Evolutionary conservation across 2,888 invertebrate species (phyloP), one percentile per base, ranked within the genome.

Genomic region (Hydriomena furcata): DNA sequence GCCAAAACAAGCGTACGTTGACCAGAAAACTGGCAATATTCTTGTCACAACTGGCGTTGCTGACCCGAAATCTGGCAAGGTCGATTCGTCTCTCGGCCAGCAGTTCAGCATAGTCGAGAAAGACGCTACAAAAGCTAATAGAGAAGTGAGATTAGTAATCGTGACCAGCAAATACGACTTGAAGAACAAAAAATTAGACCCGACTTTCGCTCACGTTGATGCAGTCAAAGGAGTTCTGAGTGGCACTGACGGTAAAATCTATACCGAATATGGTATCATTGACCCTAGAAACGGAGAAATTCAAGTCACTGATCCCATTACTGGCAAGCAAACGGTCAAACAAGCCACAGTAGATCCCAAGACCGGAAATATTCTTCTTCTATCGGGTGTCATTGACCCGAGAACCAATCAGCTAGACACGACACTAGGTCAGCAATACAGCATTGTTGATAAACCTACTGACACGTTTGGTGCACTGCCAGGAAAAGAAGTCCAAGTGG

Each of bases 1-100:
- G 62, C 84, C 92, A 1, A 92, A 92, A 72, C 92, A 93, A 73
- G 94, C 94, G 1, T 93, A 93, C 65, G 89, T 94, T n/a, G 94
- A 94, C 66, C 91, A 92, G n/a, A 91, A 92, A 66, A 94, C 94
- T 5, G 94, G 94, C 8, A 94, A 94, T 62, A 82, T 94, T 44
- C 88, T 93, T 12, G 85, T 94, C 6, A 91, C 92, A 1, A 92
- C 92, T 7, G 93, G 93, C 12, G 92, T 94, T 2, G 68, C 91
- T 1, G 93, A 94, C 76, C 94, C 94, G 0, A 91, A 91, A 62
- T 93, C 94, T 0, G 94, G 94, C 1, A 93, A 94, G 71, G 78
- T 92, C 0, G 94, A 94, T 73, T 91, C 93, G 7, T 91, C 91
- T 0, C 81, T 94, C 34, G 94, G 94, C 7, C 94, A 94, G 74